A percentile compares a stretch with the other conserved stretches of the same genome.
Evolutionary conservation across 2,888 invertebrate species (phyloP).

Genomic region (Eulithis testata): DNA sequence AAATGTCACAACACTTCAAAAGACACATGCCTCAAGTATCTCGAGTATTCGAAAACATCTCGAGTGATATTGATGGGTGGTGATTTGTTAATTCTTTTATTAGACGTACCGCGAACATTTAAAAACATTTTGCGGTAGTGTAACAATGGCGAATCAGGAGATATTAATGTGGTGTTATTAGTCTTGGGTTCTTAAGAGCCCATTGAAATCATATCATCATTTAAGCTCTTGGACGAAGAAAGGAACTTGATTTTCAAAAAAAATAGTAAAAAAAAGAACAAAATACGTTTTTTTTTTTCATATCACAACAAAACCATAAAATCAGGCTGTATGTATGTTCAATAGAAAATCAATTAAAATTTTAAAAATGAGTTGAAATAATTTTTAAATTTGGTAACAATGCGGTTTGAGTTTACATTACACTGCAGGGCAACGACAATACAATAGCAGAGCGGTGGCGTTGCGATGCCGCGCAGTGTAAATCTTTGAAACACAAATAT

Average conservation of each 20-base stretch:
- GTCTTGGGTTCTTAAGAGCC: slow-evolving; percentile 42
- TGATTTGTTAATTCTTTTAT: slow-evolving; percentile 79
- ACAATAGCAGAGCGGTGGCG: too few species aligned
- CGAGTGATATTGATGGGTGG: slow-evolving; percentile 73
- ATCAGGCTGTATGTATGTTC: too few species aligned
- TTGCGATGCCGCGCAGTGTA: too few species aligned
- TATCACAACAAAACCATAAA: too few species aligned
- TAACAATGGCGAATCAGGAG: slow-evolving; percentile 61
- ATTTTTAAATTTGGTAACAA: too few species aligned
- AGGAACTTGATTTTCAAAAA: slow-evolving; percentile 14
- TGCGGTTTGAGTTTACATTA: too few species aligned
- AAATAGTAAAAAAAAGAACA: background rate
- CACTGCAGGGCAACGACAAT: too few species aligned
- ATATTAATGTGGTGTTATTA: slow-evolving; percentile 53
- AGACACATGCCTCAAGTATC: slow-evolving; percentile 66
- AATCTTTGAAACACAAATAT: too few species aligned
- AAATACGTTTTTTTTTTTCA: too few species aligned
- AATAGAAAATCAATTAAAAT: too few species aligned
- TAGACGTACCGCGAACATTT: slow-evolving; percentile 66
- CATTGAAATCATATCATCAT: slow-evolving; percentile 21
- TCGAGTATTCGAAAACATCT: slow-evolving; percentile 62
- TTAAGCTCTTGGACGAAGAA: slow-evolving; percentile 8
- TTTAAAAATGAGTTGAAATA: too few species aligned
- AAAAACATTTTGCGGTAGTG: slow-evolving; percentile 61
- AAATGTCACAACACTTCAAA: slow-evolving; percentile 83